Base-by-base conservation (phyloP, 2,888 invertebrate genomes). In the Empis stercorea region DNA sequence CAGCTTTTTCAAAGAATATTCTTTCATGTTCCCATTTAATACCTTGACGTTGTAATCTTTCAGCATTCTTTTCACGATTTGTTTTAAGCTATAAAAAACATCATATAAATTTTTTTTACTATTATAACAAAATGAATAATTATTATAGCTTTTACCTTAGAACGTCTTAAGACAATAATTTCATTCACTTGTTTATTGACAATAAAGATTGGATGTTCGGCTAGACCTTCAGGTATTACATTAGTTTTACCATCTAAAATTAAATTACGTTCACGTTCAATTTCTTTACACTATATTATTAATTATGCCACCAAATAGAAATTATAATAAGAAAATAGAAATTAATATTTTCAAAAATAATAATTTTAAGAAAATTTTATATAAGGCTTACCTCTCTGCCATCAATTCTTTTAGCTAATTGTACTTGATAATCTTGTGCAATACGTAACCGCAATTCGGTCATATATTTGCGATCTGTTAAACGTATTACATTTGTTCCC, bases 401-500 rank as follows among this genome's bases (percentile, higher is more conserved):
- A 48, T 68, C 68, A 37, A 80, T 79, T 45, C 81, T 65, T 55
- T 72, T 72, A 45, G 71, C 65, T 63, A 80, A 73, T 44, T 72
- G 70, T 32, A 69, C 67, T 44, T 74, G 72, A 61, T 79, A 78
- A 54, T 80, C 79, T 54, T 76, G 74, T 48, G 75, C 69, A 46
- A 81, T 74, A 37, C 74, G 68, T 41, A 73, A 63, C 51, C 78
- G 73, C 30, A 81, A 65, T 45, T 72, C 70, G 54, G 73, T 72
- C 80, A 81, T 80, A 59, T 78, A 81, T 49, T 72, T 73, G 42
- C 79, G 67, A 61, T 81, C 80, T 7, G 79, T 80, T 48, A 81
- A 62, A 52, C 76, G 72, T 13, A 80, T 77, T 50, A 78, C 69
- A 62, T 78, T 79, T 48, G 67, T 65, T 52, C 68, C 68, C 69